phyloP scores from a whole-genome alignment of 2,113 vertebrate genomes.

The Engystomops pustulosus region DNA sequence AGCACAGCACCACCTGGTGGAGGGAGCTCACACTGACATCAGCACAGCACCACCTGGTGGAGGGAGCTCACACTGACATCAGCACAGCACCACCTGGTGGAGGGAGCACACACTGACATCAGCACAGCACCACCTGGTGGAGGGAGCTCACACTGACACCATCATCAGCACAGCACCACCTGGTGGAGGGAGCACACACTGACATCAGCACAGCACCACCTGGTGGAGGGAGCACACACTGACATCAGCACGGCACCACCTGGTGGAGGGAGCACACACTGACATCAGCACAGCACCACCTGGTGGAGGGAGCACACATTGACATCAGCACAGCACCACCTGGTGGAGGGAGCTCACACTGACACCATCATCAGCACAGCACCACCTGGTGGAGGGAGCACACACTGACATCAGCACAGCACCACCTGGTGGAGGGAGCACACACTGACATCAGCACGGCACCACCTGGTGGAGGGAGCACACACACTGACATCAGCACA shows the following conservation, averaged over 20 bases:
- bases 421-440: background rate
- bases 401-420: no score
- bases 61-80: background rate
- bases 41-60: background rate
- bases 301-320: background rate
- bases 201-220: no score
- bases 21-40: background rate
- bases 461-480: background rate
- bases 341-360: background rate
- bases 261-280: background rate
- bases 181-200: background rate
- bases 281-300: no score
- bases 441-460: no score
- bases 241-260: no score
- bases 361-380: no score
- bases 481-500: background rate
- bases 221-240: background rate
- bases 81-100: background rate
- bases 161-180: no score
- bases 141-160: background rate
- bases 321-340: no score
- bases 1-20: background rate
- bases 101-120: background rate
- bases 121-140: background rate
- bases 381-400: background rate